Conservation (phyloP, 2,797 vertebrate species). For the Enteromius trimaculatus region DNA sequence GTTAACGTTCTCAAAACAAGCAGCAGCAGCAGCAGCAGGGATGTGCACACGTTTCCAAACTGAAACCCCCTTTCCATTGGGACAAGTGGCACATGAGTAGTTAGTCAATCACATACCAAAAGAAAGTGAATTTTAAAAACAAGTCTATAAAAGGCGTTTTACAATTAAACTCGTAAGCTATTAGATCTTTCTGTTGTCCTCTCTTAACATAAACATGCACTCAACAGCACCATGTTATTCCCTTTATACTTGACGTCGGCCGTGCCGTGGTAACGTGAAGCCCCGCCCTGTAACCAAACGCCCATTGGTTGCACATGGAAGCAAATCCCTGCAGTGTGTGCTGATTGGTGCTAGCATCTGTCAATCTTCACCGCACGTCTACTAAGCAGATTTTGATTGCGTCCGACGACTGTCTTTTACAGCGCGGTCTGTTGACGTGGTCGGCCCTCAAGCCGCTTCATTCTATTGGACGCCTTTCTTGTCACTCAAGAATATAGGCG, state of each 20-base stretch:
- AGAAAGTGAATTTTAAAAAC: conserved; percentile 66
- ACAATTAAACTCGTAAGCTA: conserved; percentile 39
- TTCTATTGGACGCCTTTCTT: conserved; percentile 59
- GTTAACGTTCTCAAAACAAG: conserved; percentile 70
- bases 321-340: neutral
- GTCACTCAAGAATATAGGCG: conserved; percentile 49
- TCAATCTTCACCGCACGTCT: conserved; percentile 62
- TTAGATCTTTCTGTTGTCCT: conserved; percentile 52
- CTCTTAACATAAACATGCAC: conserved; percentile 79
- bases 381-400: conserved; percentile 77
- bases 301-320: conserved; percentile 67
- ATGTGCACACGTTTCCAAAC: conserved; percentile 82
- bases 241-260: conserved; percentile 74
- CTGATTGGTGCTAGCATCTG: conserved; percentile 55
- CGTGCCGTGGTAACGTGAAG: conserved; percentile 75
- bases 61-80: conserved; percentile 87
- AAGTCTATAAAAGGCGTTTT: conserved; percentile 47
- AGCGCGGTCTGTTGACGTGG: conserved; percentile 29
- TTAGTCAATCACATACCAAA: conserved; percentile 76
- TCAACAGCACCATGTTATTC: conserved; percentile 80
- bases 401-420: conserved; percentile 49
- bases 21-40: conserved; percentile 81
- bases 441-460: conserved; percentile 66
- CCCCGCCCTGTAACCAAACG: conserved; percentile 75
- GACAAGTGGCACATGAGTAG: conserved; percentile 85